Base-by-base conservation (phyloP, 2,888 invertebrate species). In the Cataglyphis livida region DNA sequence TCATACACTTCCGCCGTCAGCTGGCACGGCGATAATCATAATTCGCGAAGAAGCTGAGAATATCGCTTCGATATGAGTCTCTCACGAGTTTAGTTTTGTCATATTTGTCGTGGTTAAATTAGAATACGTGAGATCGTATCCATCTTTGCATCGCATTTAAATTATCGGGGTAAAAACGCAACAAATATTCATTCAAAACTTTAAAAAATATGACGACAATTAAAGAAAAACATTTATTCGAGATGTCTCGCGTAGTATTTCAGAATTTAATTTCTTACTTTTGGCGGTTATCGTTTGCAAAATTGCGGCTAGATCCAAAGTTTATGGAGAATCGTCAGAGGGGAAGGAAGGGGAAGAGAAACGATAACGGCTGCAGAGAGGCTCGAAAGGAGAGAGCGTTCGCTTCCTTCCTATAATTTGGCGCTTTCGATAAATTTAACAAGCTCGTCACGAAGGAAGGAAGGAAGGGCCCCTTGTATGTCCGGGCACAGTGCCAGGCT, bases 361-460 rank as follows among this genome's bases (percentile, higher is more conserved):
- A 32, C 28, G 57, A 51, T 51, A 51, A 51, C 51, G n/a, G n/a
- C 51, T 51, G 7, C 7, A 51, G 51, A n/a, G 48, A 48, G 48
- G 6, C 18, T 48, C 6, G 18, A 48, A 41, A 65, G 68, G 66
- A 85, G 83, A 83, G 85, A 74, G 64, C 71, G 82, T 68, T 71
- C 76, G 86, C 81, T 93, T 92, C 91, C 90, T 90, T 92, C 92
- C 92, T 94, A 51, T 51, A 94, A 94, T 94, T 94, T 94, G 94
- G 93, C 93, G 92, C 93, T 93, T 93, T 94, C 94, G 93, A 94
- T 94, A 94, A 94, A 93, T 94, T 94, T 94, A 94, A 94, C 94
- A 94, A 94, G 94, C 94, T 93, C 93, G 93, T 94, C 94, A 94
- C 94, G 92, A 90, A 93, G 92, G 92, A 91, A 25, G 25, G 25